Evolutionary conservation across 2,888 invertebrate species (phyloP).

Genomic region (Phengaris alcon): DNA sequence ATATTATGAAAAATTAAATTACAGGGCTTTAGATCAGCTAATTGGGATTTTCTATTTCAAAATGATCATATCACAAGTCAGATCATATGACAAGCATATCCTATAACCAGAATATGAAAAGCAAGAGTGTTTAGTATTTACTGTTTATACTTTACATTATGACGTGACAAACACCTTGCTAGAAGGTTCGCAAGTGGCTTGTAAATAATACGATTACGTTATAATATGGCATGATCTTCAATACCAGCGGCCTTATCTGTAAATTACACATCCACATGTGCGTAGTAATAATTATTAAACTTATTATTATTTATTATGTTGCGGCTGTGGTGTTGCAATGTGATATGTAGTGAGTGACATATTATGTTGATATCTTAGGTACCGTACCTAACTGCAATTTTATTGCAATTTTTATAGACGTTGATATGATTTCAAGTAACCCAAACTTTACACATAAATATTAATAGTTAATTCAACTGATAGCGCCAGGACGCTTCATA

Average conservation of each 20-base stretch:
- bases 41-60: no score
- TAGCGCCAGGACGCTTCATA: no score
- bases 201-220: slow-evolving; percentile 37
- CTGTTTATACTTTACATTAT: neutral
- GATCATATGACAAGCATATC: no score
- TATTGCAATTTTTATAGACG: neutral
- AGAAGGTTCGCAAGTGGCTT: slow-evolving; percentile 10
- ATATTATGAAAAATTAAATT: neutral
- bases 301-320: neutral
- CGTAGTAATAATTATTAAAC: neutral
- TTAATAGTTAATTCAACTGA: no score
- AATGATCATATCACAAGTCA: no score
- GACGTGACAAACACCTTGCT: slow-evolving; percentile 20
- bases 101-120: neutral
- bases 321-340: neutral
- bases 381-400: neutral
- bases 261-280: slow-evolving; percentile 28
- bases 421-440: neutral
- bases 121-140: neutral
- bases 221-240: slow-evolving; percentile 43
- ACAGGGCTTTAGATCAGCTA: neutral
- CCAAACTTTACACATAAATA: no score
- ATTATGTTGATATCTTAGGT: neutral
- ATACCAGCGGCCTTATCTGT: slow-evolving; percentile 37
- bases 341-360: neutral